Base-by-base conservation (phyloP, 37 sponge, comb jelly and placozoan species). In the Ephydatia muelleri region DNA sequence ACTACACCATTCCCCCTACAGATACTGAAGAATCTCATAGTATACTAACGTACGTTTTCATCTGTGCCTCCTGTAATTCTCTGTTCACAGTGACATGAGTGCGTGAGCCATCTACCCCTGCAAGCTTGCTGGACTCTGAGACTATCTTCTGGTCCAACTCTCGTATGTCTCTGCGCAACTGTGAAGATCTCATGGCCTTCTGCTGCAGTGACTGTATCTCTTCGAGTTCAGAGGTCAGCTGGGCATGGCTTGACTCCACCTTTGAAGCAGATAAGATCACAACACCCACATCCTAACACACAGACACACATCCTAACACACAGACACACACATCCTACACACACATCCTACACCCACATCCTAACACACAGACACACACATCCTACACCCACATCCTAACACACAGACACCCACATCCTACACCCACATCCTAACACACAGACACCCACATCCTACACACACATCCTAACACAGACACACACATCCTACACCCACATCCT, bases 31-130 rank as follows among this genome's bases (percentile, higher is more conserved):
- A 69, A 4, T 9, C 6, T 5, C 30, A 5, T 31, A 38, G 73
- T 29, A 33, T 43, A 13, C 57, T n/a, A 81, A 72, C 82, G 76
- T 70, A 90, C 94, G 65, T 38, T 35, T 40, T 65, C 76, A 69
- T 79, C 74, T 90, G 91, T 13, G 82, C 83, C 30, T 90, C 84
- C 81, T 84, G 80, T 34, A 87, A 69, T 16, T 93, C 94, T 48
- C 85, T 87, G 57, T 70, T 78, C 49, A 93, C 91, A 2, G 87
- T 79, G 33, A 73, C 34, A 30, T 89, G 91, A 57, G 85, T 90
- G 2, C 94, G 82, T 9, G 36, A 34, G 32, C 86, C 68, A 23
- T 68, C 73, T 21, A 80, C 64, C 30, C 75, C 78, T 21, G 85
- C 80, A 0, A 93, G 38, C 43, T 82, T 83, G 48, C 85, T 75